These are phyloP conservation scores for Conomelus anceps DNA, from an alignment of 2,888 invertebrate species.

Conservation along the genomic window DNA sequence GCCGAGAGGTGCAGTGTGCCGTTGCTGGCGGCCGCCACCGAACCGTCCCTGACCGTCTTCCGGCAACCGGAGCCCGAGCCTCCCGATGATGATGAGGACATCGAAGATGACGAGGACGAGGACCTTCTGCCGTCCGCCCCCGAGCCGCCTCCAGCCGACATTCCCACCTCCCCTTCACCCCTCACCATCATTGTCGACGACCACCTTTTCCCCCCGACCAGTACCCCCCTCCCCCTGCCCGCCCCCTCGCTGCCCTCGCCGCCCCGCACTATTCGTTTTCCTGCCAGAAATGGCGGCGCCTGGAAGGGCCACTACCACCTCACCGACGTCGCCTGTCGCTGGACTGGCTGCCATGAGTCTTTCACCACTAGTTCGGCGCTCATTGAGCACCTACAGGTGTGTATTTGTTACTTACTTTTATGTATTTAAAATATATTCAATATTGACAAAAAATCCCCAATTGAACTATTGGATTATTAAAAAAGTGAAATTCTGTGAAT, in stretches of 20 bases:
- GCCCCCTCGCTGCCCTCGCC: slow-evolving; percentile 26
- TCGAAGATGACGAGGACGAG: background rate
- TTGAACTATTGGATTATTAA: too few relatives aligned
- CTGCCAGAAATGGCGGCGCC: slow-evolving; percentile 48
- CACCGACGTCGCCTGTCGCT: slow-evolving; percentile 52
- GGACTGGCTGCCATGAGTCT: slow-evolving; percentile 73
- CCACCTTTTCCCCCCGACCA: background rate
- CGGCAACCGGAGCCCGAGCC: background rate
- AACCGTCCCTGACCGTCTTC: slow-evolving; percentile 24
- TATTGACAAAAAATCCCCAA: too few relatives aligned
- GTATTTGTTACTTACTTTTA: slow-evolving; percentile 7
- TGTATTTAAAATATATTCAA: background rate
- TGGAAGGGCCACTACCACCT: slow-evolving; percentile 30
- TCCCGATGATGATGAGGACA: background rate
- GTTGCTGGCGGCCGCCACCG: slow-evolving; percentile 31
- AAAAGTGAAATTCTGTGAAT: too few relatives aligned
- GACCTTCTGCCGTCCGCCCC: slow-evolving; percentile 16
- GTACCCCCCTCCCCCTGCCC: slow-evolving; percentile 26
- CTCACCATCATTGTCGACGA: slow-evolving; percentile 10
- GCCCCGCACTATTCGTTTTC: slow-evolving; percentile 75
- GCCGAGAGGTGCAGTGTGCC: too few relatives aligned
- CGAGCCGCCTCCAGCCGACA: slow-evolving; percentile 38
- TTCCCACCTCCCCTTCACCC: too few relatives aligned
- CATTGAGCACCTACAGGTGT: slow-evolving; percentile 79
- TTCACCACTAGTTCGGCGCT: slow-evolving; percentile 75